Evolutionary conservation across 2,888 invertebrate genomes (phyloP).

Genomic region (Apantesis nais): DNA sequence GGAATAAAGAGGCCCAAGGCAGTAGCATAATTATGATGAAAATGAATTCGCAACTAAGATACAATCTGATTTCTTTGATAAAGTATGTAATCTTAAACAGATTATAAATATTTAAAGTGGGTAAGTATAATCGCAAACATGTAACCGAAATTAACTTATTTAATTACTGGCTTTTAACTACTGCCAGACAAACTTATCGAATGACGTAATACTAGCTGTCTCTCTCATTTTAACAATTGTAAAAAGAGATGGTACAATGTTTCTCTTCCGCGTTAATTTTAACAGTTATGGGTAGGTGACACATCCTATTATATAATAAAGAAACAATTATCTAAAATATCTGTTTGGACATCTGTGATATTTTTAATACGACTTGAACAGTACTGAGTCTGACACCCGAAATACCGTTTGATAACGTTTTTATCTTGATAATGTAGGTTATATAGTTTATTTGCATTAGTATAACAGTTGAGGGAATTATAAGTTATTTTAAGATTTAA

Average conservation of each 20-base stretch:
- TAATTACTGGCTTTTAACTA: constrained; percentile 2
- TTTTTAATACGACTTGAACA: constrained; percentile 1
- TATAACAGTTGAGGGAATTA: constrained; percentile 8
- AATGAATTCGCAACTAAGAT: constrained; percentile 11
- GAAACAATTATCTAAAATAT: background rate
- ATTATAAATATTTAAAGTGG: background rate
- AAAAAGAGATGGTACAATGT: constrained; percentile 7
- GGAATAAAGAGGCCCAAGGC: constrained; percentile 8
- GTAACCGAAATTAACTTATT: background rate
- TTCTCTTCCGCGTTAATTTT: constrained; percentile 13
- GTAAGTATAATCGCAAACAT: background rate
- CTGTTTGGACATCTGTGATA: background rate
- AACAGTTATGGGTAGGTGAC: constrained; percentile 1
- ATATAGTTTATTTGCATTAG: constrained; percentile 20
- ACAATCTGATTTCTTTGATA: constrained; percentile 2
- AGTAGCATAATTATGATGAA: constrained; percentile 10
- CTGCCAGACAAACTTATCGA: background rate
- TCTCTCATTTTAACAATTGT: background rate
- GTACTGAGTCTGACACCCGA: constrained; percentile 7
- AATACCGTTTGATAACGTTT: constrained; percentile 15
- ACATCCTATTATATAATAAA: constrained; percentile 10
- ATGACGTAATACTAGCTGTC: constrained; percentile 4
- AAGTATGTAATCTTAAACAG: constrained; percentile 8
- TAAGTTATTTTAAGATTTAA: constrained; percentile 10
- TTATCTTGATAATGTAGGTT: constrained; percentile 24